A percentile compares a stretch with the other conserved stretches of the same genome.
Evolutionary conservation across 2,113 vertebrate genomes (phyloP).

Genomic region (crab-eating macaque (Macaca fascicularis)): DNA sequence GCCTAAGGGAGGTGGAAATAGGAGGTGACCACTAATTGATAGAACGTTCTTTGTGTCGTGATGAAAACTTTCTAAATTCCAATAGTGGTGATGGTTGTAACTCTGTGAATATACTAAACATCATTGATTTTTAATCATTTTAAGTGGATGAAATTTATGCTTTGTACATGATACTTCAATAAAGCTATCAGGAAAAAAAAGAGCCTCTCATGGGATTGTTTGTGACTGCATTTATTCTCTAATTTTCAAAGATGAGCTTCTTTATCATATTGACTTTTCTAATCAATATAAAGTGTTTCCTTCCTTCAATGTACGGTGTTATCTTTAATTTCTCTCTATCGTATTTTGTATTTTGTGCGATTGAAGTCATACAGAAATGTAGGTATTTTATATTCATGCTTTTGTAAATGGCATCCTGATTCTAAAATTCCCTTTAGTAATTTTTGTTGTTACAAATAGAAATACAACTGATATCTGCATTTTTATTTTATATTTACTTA

Average conservation of each 20-base stretch:
- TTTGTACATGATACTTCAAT: background rate
- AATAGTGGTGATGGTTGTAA: background rate
- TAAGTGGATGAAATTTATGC: background rate
- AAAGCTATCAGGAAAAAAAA: background rate
- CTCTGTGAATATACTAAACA: background rate
- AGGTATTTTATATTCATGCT: background rate
- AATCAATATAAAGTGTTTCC: background rate
- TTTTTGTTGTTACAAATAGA: background rate
- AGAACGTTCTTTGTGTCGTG: background rate
- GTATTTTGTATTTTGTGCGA: background rate
- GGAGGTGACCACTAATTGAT: background rate
- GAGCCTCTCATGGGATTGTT: background rate
- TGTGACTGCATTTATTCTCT: background rate
- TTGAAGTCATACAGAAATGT: background rate
- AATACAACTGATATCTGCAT: background rate
- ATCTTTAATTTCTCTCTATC: background rate
- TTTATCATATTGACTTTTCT: background rate
- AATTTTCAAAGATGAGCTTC: background rate
- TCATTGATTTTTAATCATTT: background rate
- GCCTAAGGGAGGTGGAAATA: background rate
- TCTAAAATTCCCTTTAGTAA: background rate
- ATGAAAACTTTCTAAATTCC: background rate
- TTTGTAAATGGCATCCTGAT: background rate
- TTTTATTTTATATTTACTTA: background rate
- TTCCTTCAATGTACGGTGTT: background rate